Evolutionary conservation across 1,140 invertebrate species (phyloP).

Genomic region (Cotesia glomerata): DNA sequence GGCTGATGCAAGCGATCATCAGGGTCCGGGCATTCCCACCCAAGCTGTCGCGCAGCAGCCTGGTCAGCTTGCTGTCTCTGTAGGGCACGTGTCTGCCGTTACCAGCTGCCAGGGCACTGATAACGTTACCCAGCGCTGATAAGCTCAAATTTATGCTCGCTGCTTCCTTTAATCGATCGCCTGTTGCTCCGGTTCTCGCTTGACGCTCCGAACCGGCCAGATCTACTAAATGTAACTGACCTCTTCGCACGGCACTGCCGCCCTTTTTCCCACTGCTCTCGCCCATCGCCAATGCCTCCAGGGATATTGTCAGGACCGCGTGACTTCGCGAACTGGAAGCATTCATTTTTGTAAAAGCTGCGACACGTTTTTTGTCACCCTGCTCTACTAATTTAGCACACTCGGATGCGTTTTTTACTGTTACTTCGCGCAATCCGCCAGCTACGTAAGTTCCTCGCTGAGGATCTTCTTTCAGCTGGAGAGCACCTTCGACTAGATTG

Average conservation of each 20-base stretch:
- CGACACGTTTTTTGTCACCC: slow-evolving; percentile 77
- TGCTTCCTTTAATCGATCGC: slow-evolving; percentile 89
- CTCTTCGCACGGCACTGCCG: slow-evolving; percentile 68
- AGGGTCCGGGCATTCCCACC: slow-evolving; percentile 94
- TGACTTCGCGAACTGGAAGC: slow-evolving; percentile 86
- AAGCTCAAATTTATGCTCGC: slow-evolving; percentile 95
- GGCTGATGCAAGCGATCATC: slow-evolving; percentile 93
- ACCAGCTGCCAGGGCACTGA: slow-evolving; percentile 89
- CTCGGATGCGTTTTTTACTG: slow-evolving; percentile 77
- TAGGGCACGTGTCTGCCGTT: slow-evolving; percentile 93
- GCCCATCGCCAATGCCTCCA: slow-evolving; percentile 73
- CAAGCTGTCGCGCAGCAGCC: slow-evolving; percentile 87
- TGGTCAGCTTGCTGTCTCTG: slow-evolving; percentile 90
- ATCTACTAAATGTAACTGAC: slow-evolving; percentile 90
- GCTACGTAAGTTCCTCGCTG: slow-evolving; percentile 55
- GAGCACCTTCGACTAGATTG: slow-evolving; percentile 44
- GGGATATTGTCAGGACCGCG: slow-evolving; percentile 88
- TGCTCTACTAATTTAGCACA: slow-evolving; percentile 77
- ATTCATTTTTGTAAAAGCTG: slow-evolving; percentile 85
- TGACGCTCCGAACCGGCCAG: slow-evolving; percentile 89
- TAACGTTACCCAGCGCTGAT: slow-evolving; percentile 93
- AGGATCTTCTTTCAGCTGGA: slow-evolving; percentile 57
- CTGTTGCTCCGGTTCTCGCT: slow-evolving; percentile 83
- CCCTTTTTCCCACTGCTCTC: slow-evolving; percentile 59
- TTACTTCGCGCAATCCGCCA: slow-evolving; percentile 73